Percentiles rank a stretch among this genome's conserved stretches.
Conservation (phyloP, 2,888 invertebrate genomes). For the Eilema sororculum region DNA sequence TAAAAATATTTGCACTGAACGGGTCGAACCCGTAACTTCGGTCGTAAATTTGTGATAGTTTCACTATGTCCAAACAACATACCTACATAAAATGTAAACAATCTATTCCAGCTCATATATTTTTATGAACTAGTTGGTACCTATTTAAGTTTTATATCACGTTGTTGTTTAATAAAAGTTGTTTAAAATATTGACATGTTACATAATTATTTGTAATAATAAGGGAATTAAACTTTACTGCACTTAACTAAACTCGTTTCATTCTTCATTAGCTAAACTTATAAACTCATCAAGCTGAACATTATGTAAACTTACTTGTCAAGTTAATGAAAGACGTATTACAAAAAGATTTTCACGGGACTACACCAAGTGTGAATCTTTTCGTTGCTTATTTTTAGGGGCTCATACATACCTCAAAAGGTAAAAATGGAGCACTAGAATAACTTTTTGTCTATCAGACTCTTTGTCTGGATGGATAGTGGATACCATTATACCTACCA, state of each 20-base stretch:
- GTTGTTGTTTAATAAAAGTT: background rate
- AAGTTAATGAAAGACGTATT: too few relatives aligned
- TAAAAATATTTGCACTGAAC: too few relatives aligned
- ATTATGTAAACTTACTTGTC: too few relatives aligned
- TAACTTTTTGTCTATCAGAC: too few relatives aligned
- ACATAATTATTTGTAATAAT: constrained; percentile 11
- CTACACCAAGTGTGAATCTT: background rate
- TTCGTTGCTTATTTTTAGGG: background rate
- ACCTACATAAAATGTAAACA: too few relatives aligned
- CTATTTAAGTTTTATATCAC: background rate
- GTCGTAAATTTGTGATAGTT: too few relatives aligned
- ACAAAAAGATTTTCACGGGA: too few relatives aligned
- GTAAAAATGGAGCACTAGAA: too few relatives aligned
- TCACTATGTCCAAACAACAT: too few relatives aligned
- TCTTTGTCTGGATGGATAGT: too few relatives aligned
- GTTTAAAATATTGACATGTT: constrained; percentile 10
- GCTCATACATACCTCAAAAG: too few relatives aligned
- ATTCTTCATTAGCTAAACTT: background rate
- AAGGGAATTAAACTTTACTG: constrained; percentile 8
- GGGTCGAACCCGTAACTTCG: background rate
- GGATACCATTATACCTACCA: too few relatives aligned
- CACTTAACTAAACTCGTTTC: background rate
- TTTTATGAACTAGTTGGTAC: background rate
- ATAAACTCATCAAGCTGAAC: background rate
- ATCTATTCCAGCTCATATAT: background rate